Evolutionary conservation across 2,888 invertebrate species (phyloP), one percentile per base, ranked within the genome.

Genomic region (Stegana nigrithorax): DNA sequence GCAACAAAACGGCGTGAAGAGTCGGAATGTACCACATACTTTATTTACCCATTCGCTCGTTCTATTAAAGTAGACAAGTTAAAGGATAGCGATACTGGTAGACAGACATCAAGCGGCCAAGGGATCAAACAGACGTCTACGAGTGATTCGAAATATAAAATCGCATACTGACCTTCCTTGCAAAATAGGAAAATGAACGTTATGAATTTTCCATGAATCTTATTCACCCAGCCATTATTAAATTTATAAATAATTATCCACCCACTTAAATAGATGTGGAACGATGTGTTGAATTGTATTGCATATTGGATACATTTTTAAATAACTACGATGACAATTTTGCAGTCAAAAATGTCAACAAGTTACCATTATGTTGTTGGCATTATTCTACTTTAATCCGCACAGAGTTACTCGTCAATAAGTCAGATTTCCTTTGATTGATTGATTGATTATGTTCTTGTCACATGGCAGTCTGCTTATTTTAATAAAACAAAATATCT

Each of bases 121-220:
- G 10, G 32, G 19, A 21, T 3, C 21, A 53, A 19, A 32, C 36
- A 36, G 53, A 17, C 53, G 23, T 32, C 32, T 8, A 32, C 39
- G 39, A 39, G 17, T 39, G 17, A n/a, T 36, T 39, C 39, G 39
- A 39, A 39, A n/a, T 39, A 39, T 39, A 17, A 39, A 39, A 39
- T 39, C 39, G 21, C 50, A 23, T 26, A 50, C 25, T 50, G n/a
- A n/a, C n/a, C n/a, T n/a, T n/a, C n/a, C n/a, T n/a, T n/a, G n/a
- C n/a, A n/a, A n/a, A 75, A 79, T 75, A 79, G 75, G 79, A 78
- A 75, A 76, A 76, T 65, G 69, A 68, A 66, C 69, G 65, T 77
- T 71, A 72, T 78, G 66, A 77, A 73, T 78, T 75, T 75, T 77
- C 75, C 79, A 75, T 76, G 75, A 72, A 71, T 76, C 68, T 78